Evolutionary conservation across 2,113 vertebrate genomes (phyloP).

Genomic region (Proterorhinus semilunaris): DNA sequence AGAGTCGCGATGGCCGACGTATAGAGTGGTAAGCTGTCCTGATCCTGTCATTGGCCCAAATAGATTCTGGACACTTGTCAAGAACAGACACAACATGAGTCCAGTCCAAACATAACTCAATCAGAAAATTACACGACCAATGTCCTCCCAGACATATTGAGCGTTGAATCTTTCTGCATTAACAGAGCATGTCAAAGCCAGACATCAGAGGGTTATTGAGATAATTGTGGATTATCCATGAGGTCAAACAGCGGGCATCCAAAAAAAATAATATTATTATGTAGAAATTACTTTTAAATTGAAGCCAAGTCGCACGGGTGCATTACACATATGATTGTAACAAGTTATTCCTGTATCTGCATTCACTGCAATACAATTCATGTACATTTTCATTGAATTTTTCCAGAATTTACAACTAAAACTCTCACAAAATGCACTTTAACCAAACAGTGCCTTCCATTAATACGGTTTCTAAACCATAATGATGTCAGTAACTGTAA

Average conservation of each 20-base stretch:
- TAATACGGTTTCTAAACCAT: too few relatives aligned
- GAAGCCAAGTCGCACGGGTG: not conserved
- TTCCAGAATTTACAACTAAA: too few relatives aligned
- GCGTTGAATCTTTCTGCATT: not conserved
- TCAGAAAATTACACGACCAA: not conserved
- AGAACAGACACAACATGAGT: slow-evolving; percentile 2
- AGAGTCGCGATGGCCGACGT: slow-evolving; percentile 3
- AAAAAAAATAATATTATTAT: not conserved
- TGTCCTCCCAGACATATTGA: slow-evolving; percentile 2
- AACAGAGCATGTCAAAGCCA: not conserved
- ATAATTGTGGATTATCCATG: not conserved
- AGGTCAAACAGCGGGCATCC: not conserved
- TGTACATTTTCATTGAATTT: not conserved
- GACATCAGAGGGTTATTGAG: not conserved
- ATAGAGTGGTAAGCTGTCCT: slow-evolving; percentile 31
- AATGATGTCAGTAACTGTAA: too few relatives aligned
- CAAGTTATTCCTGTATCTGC: not conserved
- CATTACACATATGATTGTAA: too few relatives aligned
- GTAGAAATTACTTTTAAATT: not conserved
- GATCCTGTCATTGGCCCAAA: slow-evolving; percentile 26
- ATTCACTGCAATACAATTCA: not conserved
- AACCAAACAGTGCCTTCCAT: too few relatives aligned
- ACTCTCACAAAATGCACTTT: too few relatives aligned
- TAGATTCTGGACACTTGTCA: slow-evolving; percentile 25
- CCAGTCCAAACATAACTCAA: slow-evolving; percentile 4